phyloP scores from a whole-genome alignment of 2,888 invertebrate species.

The Caenorhabditis macrosperma region DNA sequence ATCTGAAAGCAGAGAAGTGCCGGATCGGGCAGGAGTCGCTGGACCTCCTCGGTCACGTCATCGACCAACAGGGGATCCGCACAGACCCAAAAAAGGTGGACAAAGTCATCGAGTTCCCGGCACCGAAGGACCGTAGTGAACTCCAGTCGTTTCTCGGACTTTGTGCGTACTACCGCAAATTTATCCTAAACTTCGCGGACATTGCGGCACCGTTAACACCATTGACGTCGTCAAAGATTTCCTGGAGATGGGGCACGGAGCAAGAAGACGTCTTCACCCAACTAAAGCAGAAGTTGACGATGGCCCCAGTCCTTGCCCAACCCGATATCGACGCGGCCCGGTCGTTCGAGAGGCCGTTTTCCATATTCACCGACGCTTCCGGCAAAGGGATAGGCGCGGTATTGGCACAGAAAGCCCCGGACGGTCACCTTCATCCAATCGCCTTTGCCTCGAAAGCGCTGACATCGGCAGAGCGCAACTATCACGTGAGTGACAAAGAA shows the following conservation, averaged over 20 bases:
- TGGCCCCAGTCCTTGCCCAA: constrained; percentile 55
- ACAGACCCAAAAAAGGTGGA: constrained; percentile 16
- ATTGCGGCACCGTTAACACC: constrained; percentile 59
- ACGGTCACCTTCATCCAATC: constrained; percentile 57
- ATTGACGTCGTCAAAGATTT: constrained; percentile 40
- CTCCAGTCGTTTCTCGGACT: constrained; percentile 59
- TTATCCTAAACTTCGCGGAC: constrained; percentile 57
- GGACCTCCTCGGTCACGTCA: constrained; percentile 8
- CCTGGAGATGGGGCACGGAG: constrained; percentile 51
- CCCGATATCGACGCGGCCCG: constrained; percentile 64
- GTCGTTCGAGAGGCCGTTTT: constrained; percentile 47
- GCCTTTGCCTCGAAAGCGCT: constrained; percentile 58
- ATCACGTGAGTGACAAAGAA: constrained; percentile 17
- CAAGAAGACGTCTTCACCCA: constrained; percentile 54
- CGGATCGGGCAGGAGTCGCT: neutral
- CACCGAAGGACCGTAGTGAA: neutral
- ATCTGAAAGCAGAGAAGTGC: constrained; percentile 10
- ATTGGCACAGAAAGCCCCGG: constrained; percentile 48
- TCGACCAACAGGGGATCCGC: neutral
- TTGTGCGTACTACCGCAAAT: constrained; percentile 63
- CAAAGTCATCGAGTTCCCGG: constrained; percentile 4
- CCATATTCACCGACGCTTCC: constrained; percentile 65
- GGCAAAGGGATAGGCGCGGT: constrained; percentile 63
- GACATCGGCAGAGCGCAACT: constrained; percentile 41
- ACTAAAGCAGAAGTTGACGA: constrained; percentile 49